Percentiles rank a stretch among this genome's conserved stretches.
Evolutionary conservation across 2,797 vertebrate genomes (phyloP).

Genomic region (Acipenser transmontanus): DNA sequence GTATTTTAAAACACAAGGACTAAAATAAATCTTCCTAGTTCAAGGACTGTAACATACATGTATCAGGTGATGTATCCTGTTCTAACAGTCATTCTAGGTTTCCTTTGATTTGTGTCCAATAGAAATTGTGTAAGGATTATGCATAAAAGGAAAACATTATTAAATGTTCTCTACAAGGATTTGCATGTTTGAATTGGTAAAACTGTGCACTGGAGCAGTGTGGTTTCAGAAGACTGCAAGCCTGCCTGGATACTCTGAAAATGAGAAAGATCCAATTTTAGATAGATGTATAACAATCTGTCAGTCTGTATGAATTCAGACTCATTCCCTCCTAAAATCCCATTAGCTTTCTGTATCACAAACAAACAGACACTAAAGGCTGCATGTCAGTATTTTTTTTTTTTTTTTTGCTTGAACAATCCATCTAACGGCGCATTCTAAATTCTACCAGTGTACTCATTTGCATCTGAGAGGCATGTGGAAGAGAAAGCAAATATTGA

Average conservation of each 20-base stretch:
- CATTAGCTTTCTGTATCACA: constrained; percentile 43
- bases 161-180: constrained; percentile 55
- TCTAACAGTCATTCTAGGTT: constrained; percentile 31
- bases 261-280: constrained; percentile 38
- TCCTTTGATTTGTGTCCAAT: constrained; percentile 53
- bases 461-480: constrained; percentile 35
- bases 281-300: constrained; percentile 39
- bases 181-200: constrained; percentile 63
- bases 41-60: neutral
- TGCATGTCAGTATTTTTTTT: constrained; percentile 29
- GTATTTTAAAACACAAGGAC: neutral
- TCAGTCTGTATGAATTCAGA: constrained; percentile 26
- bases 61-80: constrained; percentile 32
- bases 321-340: constrained; percentile 36
- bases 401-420: constrained; percentile 32
- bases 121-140: constrained; percentile 61
- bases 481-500: constrained; percentile 23
- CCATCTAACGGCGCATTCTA: constrained; percentile 33
- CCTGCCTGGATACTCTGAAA: constrained; percentile 32
- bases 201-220: constrained; percentile 57
- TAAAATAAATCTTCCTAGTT: constrained; percentile 3
- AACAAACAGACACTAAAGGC: constrained; percentile 44
- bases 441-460: constrained; percentile 24
- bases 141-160: constrained; percentile 49
- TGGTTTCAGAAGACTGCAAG: constrained; percentile 39